A percentile compares a stretch with the other conserved stretches of the same genome.
These are phyloP conservation scores for Scaptomyza flava DNA, from an alignment of 2,888 invertebrate species.

Conservation along the genomic window DNA sequence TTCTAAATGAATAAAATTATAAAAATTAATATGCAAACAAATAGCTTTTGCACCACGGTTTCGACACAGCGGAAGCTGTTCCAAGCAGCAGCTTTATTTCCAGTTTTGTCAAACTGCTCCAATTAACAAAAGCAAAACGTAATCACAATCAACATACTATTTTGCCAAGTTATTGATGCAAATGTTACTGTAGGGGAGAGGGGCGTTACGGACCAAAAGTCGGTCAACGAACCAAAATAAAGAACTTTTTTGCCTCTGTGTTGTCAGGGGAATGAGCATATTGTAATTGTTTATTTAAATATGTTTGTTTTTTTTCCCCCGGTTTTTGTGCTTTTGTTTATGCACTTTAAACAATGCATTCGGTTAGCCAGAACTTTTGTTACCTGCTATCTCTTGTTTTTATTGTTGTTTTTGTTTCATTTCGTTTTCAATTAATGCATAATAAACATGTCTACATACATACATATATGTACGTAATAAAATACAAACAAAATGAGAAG, in stretches of 20 bases:
- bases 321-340: constrained; percentile 28
- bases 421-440: constrained; percentile 67
- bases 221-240: constrained; percentile 69
- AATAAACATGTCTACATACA: constrained; percentile 19
- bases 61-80: constrained; percentile 48
- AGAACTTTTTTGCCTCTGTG: not conserved
- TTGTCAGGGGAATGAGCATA: constrained; percentile 12
- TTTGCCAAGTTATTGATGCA: constrained; percentile 21
- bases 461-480: constrained; percentile 32
- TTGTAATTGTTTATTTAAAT: no score
- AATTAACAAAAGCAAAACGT: constrained; percentile 45
- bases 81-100: constrained; percentile 7
- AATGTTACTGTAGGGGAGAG: not conserved
- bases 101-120: constrained; percentile 28
- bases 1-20: not conserved
- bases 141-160: constrained; percentile 41
- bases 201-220: constrained; percentile 34
- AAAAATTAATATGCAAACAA: not conserved
- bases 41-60: constrained; percentile 26
- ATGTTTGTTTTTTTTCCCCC: constrained; percentile 10
- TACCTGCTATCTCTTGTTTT: not conserved
- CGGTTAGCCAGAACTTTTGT: constrained; percentile 16
- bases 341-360: constrained; percentile 43
- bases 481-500: constrained; percentile 31
- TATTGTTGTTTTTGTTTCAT: constrained; percentile 32